phyloP scores from a whole-genome alignment of 2,797 vertebrate species.

The Ctenosaura bakeri region DNA sequence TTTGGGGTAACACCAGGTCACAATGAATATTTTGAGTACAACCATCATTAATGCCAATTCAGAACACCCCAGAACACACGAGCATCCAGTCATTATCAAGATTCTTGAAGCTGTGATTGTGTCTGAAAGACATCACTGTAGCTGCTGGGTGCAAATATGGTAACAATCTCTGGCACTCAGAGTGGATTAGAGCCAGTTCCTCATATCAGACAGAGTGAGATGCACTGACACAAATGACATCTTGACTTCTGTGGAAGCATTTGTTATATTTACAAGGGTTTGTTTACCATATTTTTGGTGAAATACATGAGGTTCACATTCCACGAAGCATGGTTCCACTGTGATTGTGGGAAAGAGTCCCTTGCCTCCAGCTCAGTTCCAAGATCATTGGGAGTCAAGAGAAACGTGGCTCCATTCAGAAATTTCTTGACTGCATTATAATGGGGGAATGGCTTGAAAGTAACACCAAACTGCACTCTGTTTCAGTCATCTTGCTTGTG shows the following conservation, averaged over 20 bases:
- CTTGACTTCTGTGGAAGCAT: background rate
- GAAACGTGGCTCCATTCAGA: too few species aligned
- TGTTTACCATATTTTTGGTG: background rate
- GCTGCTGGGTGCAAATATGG: too few species aligned
- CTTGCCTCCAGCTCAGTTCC: background rate
- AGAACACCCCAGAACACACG: background rate
- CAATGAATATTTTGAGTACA: background rate
- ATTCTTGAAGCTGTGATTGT: background rate
- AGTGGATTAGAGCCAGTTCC: too few species aligned
- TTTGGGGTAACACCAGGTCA: too few species aligned
- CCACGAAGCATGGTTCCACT: background rate
- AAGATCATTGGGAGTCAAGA: background rate
- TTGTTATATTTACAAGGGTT: background rate
- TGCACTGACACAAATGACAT: background rate
- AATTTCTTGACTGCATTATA: too few species aligned
- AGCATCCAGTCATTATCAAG: background rate
- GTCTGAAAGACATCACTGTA: too few species aligned
- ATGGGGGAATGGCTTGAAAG: too few species aligned
- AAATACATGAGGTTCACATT: background rate
- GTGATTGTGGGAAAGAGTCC: background rate
- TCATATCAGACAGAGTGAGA: too few species aligned
- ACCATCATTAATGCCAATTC: background rate
- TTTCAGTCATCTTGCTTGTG: too few species aligned
- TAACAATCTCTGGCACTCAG: too few species aligned
- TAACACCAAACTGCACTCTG: too few species aligned